Evolutionary conservation across 2,797 vertebrate species (phyloP).

Genomic region (Ibycter americanus): DNA sequence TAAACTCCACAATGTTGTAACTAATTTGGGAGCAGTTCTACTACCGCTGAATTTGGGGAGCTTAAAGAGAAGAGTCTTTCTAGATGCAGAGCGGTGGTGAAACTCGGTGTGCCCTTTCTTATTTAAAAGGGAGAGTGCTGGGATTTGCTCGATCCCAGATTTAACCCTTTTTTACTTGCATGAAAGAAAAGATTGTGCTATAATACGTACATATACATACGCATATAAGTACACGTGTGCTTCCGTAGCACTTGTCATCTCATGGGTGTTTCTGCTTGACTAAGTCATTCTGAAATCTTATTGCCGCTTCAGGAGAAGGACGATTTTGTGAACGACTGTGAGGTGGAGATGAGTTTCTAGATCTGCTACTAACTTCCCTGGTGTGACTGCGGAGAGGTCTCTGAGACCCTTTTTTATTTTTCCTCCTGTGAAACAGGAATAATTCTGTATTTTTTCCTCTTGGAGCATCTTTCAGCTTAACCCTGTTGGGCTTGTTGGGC

Average conservation of each 20-base stretch:
- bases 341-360: background rate
- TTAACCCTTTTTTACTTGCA: background rate
- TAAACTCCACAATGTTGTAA: background rate
- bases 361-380: background rate
- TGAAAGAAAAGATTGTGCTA: background rate
- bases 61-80: background rate
- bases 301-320: background rate
- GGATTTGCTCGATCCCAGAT: background rate
- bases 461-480: background rate
- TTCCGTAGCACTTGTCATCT: background rate
- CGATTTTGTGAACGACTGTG: background rate
- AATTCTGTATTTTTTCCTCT: background rate
- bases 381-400: too few relatives aligned
- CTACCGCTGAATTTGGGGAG: background rate
- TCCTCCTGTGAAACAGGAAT: background rate
- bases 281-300: background rate
- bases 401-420: background rate
- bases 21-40: background rate
- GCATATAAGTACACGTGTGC: fast-evolving
- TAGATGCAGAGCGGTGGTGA: background rate
- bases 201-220: fast-evolving
- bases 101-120: background rate
- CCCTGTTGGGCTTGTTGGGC: background rate
- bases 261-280: background rate
- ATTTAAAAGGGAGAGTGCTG: background rate